Percentiles rank a stretch among this genome's conserved stretches.
These are phyloP conservation scores for Nautilus pompilius DNA, from an alignment of 1,140 invertebrate genomes.

Conservation along the genomic window DNA sequence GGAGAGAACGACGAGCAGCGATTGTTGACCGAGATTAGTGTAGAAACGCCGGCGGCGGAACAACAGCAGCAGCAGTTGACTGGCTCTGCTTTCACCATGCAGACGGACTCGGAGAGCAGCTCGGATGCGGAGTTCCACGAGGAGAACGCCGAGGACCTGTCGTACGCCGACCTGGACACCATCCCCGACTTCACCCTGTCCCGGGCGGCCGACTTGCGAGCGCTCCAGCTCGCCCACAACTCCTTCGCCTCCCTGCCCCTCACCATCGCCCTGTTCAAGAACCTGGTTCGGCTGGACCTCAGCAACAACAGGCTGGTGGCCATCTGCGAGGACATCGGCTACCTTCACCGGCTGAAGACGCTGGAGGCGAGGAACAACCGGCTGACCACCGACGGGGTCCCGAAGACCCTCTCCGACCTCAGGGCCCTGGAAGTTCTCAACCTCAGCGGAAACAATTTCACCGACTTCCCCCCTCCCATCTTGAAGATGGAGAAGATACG, in stretches of 20 bases:
- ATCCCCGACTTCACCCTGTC: slow-evolving; percentile 40
- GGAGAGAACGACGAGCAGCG: too few species aligned
- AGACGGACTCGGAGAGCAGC: neutral
- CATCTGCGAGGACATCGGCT: slow-evolving; percentile 72
- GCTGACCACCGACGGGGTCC: slow-evolving; percentile 75
- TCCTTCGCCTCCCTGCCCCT: slow-evolving; percentile 45
- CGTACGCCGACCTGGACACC: slow-evolving; percentile 38
- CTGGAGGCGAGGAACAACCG: slow-evolving; percentile 86
- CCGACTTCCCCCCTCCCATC: slow-evolving; percentile 80
- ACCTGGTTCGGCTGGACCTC: slow-evolving; percentile 70
- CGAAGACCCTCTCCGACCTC: slow-evolving; percentile 73
- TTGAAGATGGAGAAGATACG: slow-evolving; percentile 73
- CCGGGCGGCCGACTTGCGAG: slow-evolving; percentile 25
- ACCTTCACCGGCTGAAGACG: slow-evolving; percentile 68
- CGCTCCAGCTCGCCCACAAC: slow-evolving; percentile 52
- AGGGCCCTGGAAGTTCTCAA: slow-evolving; percentile 76
- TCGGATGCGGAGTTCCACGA: slow-evolving; percentile 33
- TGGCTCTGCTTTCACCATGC: too few species aligned
- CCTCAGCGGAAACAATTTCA: slow-evolving; percentile 85
- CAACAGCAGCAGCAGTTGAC: too few species aligned
- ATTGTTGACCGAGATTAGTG: too few species aligned
- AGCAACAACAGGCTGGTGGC: slow-evolving; percentile 79
- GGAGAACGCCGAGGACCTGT: slow-evolving; percentile 47
- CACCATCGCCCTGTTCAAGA: slow-evolving; percentile 52
- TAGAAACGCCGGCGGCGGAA: too few species aligned